A percentile compares a stretch with the other conserved stretches of the same genome.
Conservation (phyloP, 2,888 invertebrate species). For the Acronicta aceris region DNA sequence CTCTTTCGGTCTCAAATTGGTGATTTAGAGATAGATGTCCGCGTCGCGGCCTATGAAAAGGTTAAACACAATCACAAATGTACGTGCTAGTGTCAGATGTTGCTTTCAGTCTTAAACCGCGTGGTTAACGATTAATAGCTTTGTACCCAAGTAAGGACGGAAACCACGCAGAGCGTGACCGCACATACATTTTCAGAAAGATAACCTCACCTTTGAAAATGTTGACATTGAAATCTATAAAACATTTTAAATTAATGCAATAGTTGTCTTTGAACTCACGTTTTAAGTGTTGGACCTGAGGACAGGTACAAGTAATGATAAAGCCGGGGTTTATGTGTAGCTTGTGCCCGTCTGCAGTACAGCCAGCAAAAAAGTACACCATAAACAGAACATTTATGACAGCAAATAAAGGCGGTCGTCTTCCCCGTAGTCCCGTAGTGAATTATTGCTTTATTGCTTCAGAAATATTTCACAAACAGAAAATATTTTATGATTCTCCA, state of each 20-base stretch:
- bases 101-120: conserved; percentile 34
- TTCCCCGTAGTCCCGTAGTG: conserved; percentile 88
- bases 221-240: conserved; percentile 53
- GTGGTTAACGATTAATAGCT: conserved; percentile 45
- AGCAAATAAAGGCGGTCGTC: conserved; percentile 88
- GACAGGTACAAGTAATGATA: conserved; percentile 77
- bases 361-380: conserved; percentile 83
- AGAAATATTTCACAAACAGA: conserved; percentile 90
- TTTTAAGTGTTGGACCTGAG: conserved; percentile 57
- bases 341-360: conserved; percentile 66
- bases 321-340: conserved; percentile 78
- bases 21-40: conserved; percentile 5
- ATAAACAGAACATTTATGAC: conserved; percentile 88
- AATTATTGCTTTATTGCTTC: conserved; percentile 90
- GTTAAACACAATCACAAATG: not conserved
- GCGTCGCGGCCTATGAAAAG: conserved; percentile 5
- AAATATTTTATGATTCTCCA: conserved; percentile 89
- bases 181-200: conserved; percentile 42
- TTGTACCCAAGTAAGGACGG: conserved; percentile 24
- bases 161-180: conserved; percentile 41
- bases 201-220: conserved; percentile 49
- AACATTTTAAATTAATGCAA: conserved; percentile 56
- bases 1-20: not conserved
- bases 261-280: conserved; percentile 51
- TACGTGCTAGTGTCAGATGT: conserved; percentile 5